Evolutionary conservation across 2,888 invertebrate species (phyloP).

Genomic region (Amblyjoppa proteus): DNA sequence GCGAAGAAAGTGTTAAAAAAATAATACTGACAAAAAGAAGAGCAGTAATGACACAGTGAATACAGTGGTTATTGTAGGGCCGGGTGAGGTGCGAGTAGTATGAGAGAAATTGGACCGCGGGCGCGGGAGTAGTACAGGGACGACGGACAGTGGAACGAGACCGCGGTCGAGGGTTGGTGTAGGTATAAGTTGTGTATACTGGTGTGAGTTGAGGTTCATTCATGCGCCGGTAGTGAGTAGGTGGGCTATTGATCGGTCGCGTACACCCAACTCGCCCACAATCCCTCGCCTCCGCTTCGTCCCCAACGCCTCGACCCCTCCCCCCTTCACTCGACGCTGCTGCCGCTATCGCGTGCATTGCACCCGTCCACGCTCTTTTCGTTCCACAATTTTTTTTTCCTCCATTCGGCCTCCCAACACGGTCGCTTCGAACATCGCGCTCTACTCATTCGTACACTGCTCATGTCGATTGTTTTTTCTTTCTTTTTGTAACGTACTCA

Average conservation of each 20-base stretch:
- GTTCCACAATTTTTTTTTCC: constrained; percentile 73
- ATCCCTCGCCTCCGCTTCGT: constrained; percentile 48
- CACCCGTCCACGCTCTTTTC: constrained; percentile 77
- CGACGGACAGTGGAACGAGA: constrained; percentile 63
- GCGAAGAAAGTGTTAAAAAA: not conserved
- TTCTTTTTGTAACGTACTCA: too few species aligned
- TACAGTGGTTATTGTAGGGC: constrained; percentile 28
- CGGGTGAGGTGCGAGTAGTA: constrained; percentile 31
- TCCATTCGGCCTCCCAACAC: constrained; percentile 49
- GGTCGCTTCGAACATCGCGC: constrained; percentile 38
- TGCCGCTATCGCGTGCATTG: constrained; percentile 74
- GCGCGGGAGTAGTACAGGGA: constrained; percentile 54
- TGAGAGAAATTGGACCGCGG: constrained; percentile 42
- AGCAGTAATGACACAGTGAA: not conserved
- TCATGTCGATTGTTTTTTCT: not conserved
- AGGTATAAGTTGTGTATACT: constrained; percentile 58
- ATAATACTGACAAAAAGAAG: not conserved
- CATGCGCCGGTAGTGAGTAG: constrained; percentile 83
- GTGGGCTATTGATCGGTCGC: constrained; percentile 83
- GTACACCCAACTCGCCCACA: constrained; percentile 66
- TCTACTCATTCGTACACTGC: not conserved
- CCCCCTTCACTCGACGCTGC: constrained; percentile 4
- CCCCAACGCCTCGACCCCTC: constrained; percentile 11
- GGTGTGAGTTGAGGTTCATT: constrained; percentile 83
- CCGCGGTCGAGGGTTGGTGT: constrained; percentile 64